A percentile compares a stretch with the other conserved stretches of the same genome.
Conservation (phyloP, 2,797 vertebrate species). For the Scomberomorus guttatus region DNA sequence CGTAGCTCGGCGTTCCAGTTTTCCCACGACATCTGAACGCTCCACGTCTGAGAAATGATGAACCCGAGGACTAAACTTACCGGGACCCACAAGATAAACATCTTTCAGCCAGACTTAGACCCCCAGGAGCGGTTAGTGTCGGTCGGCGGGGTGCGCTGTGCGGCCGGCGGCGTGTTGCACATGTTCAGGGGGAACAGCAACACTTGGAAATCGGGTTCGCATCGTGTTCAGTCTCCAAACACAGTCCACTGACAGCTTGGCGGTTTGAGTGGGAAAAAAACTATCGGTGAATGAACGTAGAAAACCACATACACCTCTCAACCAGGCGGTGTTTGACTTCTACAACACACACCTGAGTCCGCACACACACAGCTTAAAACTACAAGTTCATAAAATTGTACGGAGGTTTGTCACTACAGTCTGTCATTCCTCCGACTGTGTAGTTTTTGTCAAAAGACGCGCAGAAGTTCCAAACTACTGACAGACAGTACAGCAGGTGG, state of each 20-base stretch:
- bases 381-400: background rate
- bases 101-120: conserved; percentile 46
- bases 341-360: background rate
- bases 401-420: conserved; percentile 1
- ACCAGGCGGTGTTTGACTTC: background rate
- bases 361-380: background rate
- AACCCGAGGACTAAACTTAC: conserved; percentile 80
- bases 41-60: conserved; percentile 85
- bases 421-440: background rate
- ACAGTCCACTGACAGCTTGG: conserved; percentile 37
- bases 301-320: background rate
- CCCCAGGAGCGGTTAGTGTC: background rate
- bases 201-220: conserved; percentile 67
- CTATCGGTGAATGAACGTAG: conserved; percentile 26
- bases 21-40: conserved; percentile 88
- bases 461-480: background rate
- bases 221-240: conserved; percentile 24
- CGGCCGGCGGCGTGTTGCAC: conserved; percentile 29
- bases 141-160: conserved; percentile 3
- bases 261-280: background rate
- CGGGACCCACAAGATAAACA: conserved; percentile 83
- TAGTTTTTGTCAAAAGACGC: conserved; percentile 21
- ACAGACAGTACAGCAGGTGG: background rate
- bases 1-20: conserved; percentile 61
- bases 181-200: conserved; percentile 66